Percentiles rank a stretch among this genome's conserved stretches.
Evolutionary conservation across 1,140 invertebrate genomes (phyloP).

Genomic region (Glomeris maerens): DNA sequence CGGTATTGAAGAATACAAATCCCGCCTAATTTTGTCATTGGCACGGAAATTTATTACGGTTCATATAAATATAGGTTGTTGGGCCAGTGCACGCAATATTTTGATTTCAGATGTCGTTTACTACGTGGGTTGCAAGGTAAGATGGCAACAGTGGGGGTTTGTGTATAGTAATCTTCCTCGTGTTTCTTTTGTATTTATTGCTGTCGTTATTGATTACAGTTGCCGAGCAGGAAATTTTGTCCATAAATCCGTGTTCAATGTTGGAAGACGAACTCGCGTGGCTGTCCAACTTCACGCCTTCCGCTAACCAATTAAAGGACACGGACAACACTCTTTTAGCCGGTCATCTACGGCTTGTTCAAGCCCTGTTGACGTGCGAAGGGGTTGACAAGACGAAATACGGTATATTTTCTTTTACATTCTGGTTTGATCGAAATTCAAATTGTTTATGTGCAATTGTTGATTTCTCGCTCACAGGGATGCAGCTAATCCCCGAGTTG

Average conservation of each 20-base stretch:
- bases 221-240: conserved; percentile 28
- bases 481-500: conserved; percentile 31
- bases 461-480: conserved; percentile 25
- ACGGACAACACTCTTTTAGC: conserved; percentile 34
- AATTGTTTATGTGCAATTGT: no score
- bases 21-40: not conserved
- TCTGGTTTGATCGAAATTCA: no score
- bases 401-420: conserved; percentile 24
- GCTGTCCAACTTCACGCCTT: conserved; percentile 36
- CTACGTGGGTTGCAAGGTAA: conserved; percentile 30
- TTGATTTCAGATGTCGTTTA: conserved; percentile 35
- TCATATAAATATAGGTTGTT: conserved; percentile 27
- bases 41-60: not conserved
- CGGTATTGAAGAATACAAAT: conserved; percentile 20
- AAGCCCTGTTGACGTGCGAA: conserved; percentile 36
- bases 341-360: conserved; percentile 36
- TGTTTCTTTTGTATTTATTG: conserved; percentile 1
- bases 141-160: conserved; percentile 11
- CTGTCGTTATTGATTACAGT: conserved; percentile 18
- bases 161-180: not conserved
- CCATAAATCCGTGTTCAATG: conserved; percentile 31
- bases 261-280: conserved; percentile 38
- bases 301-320: conserved; percentile 19
- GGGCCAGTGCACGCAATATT: conserved; percentile 38
- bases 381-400: conserved; percentile 28